Percentiles rank a stretch among this genome's conserved stretches.
phyloP scores from a whole-genome alignment of 2,797 vertebrate species.

The Coregonus sp. region DNA sequence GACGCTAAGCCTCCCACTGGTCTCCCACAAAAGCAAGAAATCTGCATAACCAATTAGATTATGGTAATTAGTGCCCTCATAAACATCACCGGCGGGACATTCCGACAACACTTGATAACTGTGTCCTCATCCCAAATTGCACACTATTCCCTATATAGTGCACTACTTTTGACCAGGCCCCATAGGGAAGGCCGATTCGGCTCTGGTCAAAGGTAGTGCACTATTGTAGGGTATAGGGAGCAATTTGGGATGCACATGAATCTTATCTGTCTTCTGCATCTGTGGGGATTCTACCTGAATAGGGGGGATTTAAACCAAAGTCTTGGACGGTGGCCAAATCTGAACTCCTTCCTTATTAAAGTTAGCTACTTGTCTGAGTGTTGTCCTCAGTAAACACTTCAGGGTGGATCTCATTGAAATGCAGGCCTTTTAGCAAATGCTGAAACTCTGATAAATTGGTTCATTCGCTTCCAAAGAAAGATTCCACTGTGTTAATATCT shows the following conservation, averaged over 20 bases:
- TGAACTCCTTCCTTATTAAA: not conserved
- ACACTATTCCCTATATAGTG: not conserved
- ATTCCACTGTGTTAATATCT: not conserved
- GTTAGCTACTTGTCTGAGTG: not conserved
- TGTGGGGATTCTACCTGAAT: not conserved
- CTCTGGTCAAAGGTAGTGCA: not conserved
- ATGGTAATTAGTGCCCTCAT: slow-evolving; percentile 5
- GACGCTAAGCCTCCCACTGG: slow-evolving; percentile 2
- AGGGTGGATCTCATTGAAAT: not conserved
- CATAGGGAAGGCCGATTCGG: not conserved
- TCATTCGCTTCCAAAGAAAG: slow-evolving; percentile 4
- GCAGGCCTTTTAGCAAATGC: not conserved
- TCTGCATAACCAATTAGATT: slow-evolving; percentile 15
- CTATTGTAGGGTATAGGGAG: not conserved
- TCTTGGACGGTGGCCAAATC: not conserved
- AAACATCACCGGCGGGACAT: slow-evolving; percentile 3
- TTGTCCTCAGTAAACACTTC: not conserved
- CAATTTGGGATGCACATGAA: not conserved
- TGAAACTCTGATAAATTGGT: not conserved
- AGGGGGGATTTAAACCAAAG: not conserved
- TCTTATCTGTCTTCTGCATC: not conserved
- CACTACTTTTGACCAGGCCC: not conserved
- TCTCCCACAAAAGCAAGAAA: not conserved
- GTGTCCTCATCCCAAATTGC: not conserved
- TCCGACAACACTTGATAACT: not conserved